phyloP scores from a whole-genome alignment of 2,113 vertebrate species.

The Murina feae region DNA sequence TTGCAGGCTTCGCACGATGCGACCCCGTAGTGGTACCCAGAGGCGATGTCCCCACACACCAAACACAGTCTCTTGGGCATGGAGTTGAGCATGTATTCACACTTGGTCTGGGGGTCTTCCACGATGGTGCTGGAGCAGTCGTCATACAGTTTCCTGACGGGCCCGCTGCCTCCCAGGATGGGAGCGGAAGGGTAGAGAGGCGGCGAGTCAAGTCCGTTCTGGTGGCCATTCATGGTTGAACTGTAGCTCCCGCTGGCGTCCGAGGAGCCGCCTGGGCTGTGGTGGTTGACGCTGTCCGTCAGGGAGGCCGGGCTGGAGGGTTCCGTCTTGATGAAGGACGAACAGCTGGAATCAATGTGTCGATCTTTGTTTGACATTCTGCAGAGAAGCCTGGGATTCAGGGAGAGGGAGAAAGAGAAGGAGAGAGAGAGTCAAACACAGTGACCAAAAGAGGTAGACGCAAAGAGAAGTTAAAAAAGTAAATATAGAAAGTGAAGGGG shows the following conservation, averaged over 20 bases:
- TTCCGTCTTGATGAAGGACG: constrained; percentile 99
- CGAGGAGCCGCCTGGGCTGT: constrained; percentile 98
- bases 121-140: constrained; percentile 98
- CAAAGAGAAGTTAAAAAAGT: constrained; percentile 29
- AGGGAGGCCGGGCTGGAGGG: constrained; percentile 99
- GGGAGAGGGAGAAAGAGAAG: constrained; percentile 48
- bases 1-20: constrained; percentile 99
- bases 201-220: constrained; percentile 98
- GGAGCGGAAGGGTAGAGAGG: constrained; percentile 94
- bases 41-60: constrained; percentile 98
- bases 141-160: constrained; percentile 95
- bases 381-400: constrained; percentile 96
- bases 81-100: constrained; percentile 99
- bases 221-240: constrained; percentile 99
- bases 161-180: constrained; percentile 90
- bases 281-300: constrained; percentile 99
- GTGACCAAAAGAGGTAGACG: constrained; percentile 66
- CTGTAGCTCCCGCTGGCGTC: constrained; percentile 99
- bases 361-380: constrained; percentile 99
- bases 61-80: constrained; percentile 99
- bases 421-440: constrained; percentile 55
- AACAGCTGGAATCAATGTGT: constrained; percentile 99
- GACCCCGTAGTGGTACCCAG: constrained; percentile 99
- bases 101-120: constrained; percentile 99
- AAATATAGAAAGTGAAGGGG: background rate